Base-by-base conservation (phyloP, 2,113 vertebrate species). In the Vombatus ursinus region DNA sequence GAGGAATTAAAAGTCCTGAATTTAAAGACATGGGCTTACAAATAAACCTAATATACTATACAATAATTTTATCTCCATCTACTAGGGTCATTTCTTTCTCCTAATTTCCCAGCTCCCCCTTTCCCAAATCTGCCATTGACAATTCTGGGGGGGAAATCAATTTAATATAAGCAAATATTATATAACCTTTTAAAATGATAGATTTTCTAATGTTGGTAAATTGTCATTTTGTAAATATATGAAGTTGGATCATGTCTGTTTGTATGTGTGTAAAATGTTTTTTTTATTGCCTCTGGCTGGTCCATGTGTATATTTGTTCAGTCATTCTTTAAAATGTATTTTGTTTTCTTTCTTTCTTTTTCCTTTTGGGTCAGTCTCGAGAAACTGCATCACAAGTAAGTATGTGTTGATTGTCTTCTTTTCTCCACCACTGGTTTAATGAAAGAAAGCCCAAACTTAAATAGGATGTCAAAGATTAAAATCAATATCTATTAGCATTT, bases 311-410 rank as follows among this genome's bases (percentile, higher is more conserved):
- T 97, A 94, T 92, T 52, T 96, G 94, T 96, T 94, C 52, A 90
- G 92, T 96, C 92, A 90, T 93, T 98, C 92, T 98, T 97, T 98
- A 98, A 98, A 98, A 92, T 98, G 92, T 97, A 61, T 98, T 98
- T 96, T 98, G 90, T 98, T 89, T 97, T 98, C 95, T 98, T 97
- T 98, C 95, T 98, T 96, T 96, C 94, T 92, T 24, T 47, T 93
- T 96, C 89, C 11, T 61, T 94, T 96, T 97, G 94, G 98, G 97
- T 99, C 98, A 99, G 98, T 99, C 98, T 97, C 96, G 92, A 98
- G 98, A 99, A 98, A 98, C 96, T 96, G 96, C 98, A 97, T 98
- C 98, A 90, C 98, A 99, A 98, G 98, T 99, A 98, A 99, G 99
- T 99, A 98, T 91, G 93, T 93, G 52, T 92, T 97, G 84, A 84